Conservation (phyloP, 1,140 invertebrate species). For the Rhagoletis pomonella region DNA sequence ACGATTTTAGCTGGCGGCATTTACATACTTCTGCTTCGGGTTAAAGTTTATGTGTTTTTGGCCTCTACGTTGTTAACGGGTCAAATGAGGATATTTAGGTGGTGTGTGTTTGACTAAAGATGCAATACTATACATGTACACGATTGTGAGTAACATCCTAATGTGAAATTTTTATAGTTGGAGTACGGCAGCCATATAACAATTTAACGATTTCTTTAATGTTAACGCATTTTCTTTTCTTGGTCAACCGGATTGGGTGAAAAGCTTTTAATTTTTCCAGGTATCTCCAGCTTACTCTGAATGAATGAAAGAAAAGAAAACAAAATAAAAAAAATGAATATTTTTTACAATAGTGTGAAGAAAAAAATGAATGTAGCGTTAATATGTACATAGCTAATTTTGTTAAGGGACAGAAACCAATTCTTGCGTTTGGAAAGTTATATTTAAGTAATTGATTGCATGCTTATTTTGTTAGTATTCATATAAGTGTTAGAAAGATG, state of each 20-base stretch:
- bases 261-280: conserved; percentile 24
- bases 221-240: neutral
- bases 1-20: neutral
- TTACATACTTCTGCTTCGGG: neutral
- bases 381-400: too few relatives aligned
- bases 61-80: conserved; percentile 56
- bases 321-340: neutral
- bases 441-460: too few relatives aligned
- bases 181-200: conserved; percentile 64
- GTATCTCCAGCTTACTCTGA: conserved; percentile 22
- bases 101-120: neutral
- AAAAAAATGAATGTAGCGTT: too few relatives aligned
- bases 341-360: conserved; percentile 60
- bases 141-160: conserved; percentile 59
- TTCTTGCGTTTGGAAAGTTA: too few relatives aligned
- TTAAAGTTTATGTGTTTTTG: conserved; percentile 58
- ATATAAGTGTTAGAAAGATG: conserved; percentile 59
- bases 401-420: too few relatives aligned
- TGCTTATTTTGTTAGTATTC: too few relatives aligned
- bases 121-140: conserved; percentile 9
- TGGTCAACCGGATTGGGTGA: conserved; percentile 14
- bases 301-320: conserved; percentile 25
- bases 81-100: conserved; percentile 63
- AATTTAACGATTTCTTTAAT: conserved; percentile 55
- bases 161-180: conserved; percentile 62